These are phyloP conservation scores for Moxostoma hubbsi DNA, from an alignment of 2,797 vertebrate species.

Conservation along the genomic window DNA sequence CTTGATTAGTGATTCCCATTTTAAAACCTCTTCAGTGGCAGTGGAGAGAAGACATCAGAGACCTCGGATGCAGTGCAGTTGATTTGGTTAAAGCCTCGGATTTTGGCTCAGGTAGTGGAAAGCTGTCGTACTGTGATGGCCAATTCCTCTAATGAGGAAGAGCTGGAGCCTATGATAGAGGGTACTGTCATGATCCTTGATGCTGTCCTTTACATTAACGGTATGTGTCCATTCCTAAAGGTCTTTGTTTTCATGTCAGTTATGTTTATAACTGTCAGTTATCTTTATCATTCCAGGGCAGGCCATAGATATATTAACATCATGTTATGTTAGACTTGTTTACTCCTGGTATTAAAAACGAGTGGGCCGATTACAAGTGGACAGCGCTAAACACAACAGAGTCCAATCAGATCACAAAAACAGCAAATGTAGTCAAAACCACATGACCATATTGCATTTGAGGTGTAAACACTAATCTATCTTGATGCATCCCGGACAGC, in stretches of 20 bases:
- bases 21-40: not conserved
- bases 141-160: conserved; percentile 61
- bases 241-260: not conserved
- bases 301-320: too few species aligned
- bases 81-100: conserved; percentile 83
- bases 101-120: conserved; percentile 77
- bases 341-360: too few species aligned
- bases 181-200: conserved; percentile 83
- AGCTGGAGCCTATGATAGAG: conserved; percentile 74
- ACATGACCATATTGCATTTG: too few species aligned
- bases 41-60: conserved; percentile 18
- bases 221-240: conserved; percentile 69
- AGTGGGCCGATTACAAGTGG: too few species aligned
- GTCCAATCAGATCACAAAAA: too few species aligned
- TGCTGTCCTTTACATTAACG: conserved; percentile 86
- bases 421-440: too few species aligned
- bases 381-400: too few species aligned
- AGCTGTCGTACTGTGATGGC: conserved; percentile 82
- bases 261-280: too few species aligned
- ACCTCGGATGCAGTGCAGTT: conserved; percentile 59
- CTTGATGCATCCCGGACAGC: too few species aligned
- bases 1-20: conserved; percentile 6
- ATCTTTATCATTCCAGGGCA: too few species aligned
- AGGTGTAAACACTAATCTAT: too few species aligned
- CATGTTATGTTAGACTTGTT: too few species aligned